Base-by-base conservation (phyloP, 2,113 vertebrate species). In the Cranoglanis bouderius region DNA sequence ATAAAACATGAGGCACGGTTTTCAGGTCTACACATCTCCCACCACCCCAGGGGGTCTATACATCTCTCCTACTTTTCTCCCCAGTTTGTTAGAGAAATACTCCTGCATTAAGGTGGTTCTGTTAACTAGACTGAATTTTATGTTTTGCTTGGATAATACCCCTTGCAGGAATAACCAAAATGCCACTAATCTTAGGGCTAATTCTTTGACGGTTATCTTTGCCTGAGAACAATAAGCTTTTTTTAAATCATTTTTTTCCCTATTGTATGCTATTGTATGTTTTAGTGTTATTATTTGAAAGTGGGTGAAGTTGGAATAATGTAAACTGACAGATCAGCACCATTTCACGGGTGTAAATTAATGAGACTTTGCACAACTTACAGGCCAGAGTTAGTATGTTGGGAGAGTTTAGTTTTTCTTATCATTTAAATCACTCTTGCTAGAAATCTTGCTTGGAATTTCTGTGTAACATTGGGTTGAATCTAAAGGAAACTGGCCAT, bases 1-100 rank as follows among this genome's bases (percentile, higher is more conserved):
- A 85, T 85, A 74, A 85, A 85, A 74, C 10, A 85, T 85, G 67
- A 57, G 84, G 65, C 32, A 35, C 6, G 5, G 13, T 38, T 85
- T 53, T 53, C 65, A 85, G 67, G 65, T n/a, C 67, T 85, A 55
- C 13, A 53, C 4, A 51, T 55, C 84, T 72, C 32, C 29, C 29
- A 16, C 49, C 26, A 38, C 49, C 67, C 40, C 49, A 53, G 84
- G 67, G 46, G 32, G 32, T 75, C 24, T 29, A 13, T 74, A 19
- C 84, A 72, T 51, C 72, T 72, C 5, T 24, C 19, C n/a, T 26
- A 10, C 35, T 49, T 51, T 85, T 85, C 19, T 19, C 4, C n/a
- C 2, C 4, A 29, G 19, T 85, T 85, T 75, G 67, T 85, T 29
- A 55, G 51, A 75, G 65, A 8, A 75, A 40, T 74, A 40, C 67